Base-by-base conservation (phyloP, 2,113 vertebrate genomes). In the Coreoperca whiteheadi region DNA sequence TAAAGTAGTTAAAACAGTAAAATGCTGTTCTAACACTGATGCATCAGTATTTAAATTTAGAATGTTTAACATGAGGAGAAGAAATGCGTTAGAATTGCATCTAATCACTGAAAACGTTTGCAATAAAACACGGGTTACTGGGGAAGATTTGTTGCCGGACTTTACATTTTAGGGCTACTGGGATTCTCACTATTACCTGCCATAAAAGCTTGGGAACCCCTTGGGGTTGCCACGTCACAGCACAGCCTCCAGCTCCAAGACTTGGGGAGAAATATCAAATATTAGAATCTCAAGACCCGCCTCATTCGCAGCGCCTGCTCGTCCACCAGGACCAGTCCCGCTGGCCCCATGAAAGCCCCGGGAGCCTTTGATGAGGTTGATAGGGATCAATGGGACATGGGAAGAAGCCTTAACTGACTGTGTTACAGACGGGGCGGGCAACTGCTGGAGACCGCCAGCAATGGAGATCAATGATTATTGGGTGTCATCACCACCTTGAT, bases 351-450 rank as follows among this genome's bases (percentile, higher is more conserved):
- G 90, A 93, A 92, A 92, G 92, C 87, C 85, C 83, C 6, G 48
- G 79, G 84, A 82, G 80, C 85, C 93, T 95, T 96, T 95, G 92
- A 93, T 88, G 92, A 50, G 81, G 63, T 48, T 95, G 93, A 95
- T 95, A 93, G 92, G 88, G 89, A 93, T 95, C 93, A 94, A 87
- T 92, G 86, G 82, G 65, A 90, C 74, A 79, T 82, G 84, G 89
- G 88, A 91, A 93, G 85, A 92, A 85, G 68, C 73, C 88, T 82
- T 92, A 93, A 92, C 87, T 71, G 91, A 90, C 65, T 54, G 80
- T 77, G 89, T 87, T 88, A 91, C 93, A 93, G 92, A 93, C 89
- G 41, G 91, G 93, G 90, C 85, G 91, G 92, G 89, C 77, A 50
- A 81, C 87, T 68, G 73, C 87, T 82, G 89, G 83, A 93, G 91